Conservation (phyloP, 2,113 vertebrate genomes). For the Nannospalax galili region DNA sequence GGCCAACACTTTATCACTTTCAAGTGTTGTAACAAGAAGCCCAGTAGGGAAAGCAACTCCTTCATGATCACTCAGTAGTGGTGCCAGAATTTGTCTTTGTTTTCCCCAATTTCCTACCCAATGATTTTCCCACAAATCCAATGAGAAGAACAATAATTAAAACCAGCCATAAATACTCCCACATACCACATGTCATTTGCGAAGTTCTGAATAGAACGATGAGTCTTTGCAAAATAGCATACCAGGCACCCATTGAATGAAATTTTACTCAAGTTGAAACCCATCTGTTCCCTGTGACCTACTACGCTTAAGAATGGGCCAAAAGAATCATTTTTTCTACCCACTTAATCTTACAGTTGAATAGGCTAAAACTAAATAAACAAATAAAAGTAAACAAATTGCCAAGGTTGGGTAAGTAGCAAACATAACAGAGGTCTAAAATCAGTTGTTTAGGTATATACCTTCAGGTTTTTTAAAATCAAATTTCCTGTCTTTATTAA, state of each 20-base stretch:
- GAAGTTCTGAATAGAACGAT: not conserved
- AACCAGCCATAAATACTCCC: not conserved
- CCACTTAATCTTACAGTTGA: conserved; percentile 29
- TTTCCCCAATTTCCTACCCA: not conserved
- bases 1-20: not conserved
- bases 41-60: not conserved
- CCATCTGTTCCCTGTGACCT: not conserved
- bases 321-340: not conserved
- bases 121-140: conserved; percentile 15
- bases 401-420: not conserved
- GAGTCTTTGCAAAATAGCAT: conserved; percentile 1
- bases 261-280: conserved; percentile 11
- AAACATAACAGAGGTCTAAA: not conserved
- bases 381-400: not conserved
- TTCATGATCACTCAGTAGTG: not conserved
- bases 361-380: not conserved
- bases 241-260: not conserved
- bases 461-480: not conserved
- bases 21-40: not conserved
- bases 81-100: not conserved
- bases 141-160: not conserved
- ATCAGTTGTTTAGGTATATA: not conserved
- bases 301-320: not conserved
- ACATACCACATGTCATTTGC: not conserved
- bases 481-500: not conserved